Evolutionary conservation across 2,113 vertebrate genomes (phyloP).

Genomic region (Engraulis encrasicolus): DNA sequence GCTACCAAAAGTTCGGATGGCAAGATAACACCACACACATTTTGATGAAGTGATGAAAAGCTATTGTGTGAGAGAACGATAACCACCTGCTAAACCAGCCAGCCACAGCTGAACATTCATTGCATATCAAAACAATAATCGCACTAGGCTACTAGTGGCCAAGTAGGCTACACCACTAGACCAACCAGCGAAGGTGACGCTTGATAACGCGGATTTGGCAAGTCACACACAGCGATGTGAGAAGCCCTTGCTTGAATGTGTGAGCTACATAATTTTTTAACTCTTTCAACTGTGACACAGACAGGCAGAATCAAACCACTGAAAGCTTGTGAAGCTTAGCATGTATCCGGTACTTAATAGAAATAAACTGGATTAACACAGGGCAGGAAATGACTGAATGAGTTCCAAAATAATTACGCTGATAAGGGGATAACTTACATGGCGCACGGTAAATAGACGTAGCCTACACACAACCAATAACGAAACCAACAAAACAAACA

Average conservation of each 20-base stretch:
- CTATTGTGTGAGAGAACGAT: background rate
- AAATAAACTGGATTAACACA: background rate
- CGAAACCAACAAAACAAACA: background rate
- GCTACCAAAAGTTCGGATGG: background rate
- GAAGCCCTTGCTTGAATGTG: background rate
- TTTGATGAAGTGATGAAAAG: background rate
- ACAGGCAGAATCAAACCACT: background rate
- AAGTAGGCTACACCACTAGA: background rate
- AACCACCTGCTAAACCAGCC: background rate
- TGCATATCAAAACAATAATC: background rate
- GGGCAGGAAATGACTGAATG: background rate
- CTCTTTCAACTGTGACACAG: background rate
- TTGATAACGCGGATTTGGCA: slow-evolving; percentile 4
- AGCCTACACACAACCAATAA: background rate
- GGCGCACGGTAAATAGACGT: background rate
- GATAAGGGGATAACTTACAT: background rate
- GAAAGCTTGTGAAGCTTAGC: too few relatives aligned
- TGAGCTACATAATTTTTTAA: background rate
- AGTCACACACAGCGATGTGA: background rate
- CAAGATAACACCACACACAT: background rate
- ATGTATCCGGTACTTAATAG: background rate
- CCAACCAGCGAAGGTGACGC: background rate
- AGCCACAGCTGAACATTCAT: background rate
- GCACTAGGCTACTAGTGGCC: background rate
- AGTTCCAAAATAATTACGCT: background rate